A percentile compares a stretch with the other conserved stretches of the same genome.
These are phyloP conservation scores for Indri indri DNA, from an alignment of 2,113 vertebrate genomes.

Conservation along the genomic window DNA sequence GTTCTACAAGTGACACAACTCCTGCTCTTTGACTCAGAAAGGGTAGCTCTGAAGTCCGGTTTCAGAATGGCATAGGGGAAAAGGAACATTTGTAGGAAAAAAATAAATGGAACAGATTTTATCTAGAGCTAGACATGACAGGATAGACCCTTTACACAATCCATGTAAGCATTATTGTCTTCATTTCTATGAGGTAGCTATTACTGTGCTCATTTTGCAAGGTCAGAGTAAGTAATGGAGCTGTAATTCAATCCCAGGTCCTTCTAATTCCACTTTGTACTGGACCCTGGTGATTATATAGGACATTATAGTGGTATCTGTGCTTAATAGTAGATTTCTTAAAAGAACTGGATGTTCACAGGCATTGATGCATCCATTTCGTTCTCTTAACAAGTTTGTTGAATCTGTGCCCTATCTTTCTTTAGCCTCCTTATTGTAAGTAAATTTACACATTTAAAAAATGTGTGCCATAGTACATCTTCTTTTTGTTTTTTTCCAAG, in stretches of 20 bases:
- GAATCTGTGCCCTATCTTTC: neutral
- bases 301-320: neutral
- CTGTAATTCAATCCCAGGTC: constrained; percentile 5
- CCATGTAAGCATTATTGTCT: neutral
- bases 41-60: neutral
- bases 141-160: neutral
- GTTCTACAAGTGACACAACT: neutral
- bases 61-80: neutral
- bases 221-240: neutral
- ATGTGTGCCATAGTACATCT: neutral
- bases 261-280: neutral
- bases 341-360: neutral
- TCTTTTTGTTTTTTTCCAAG: neutral
- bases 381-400: neutral
- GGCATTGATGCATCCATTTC: neutral
- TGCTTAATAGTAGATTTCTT: neutral
- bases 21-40: constrained; percentile 16
- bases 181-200: neutral
- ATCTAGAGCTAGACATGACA: neutral
- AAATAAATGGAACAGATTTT: neutral
- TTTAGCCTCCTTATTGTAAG: neutral
- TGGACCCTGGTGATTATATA: neutral
- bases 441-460: constrained; percentile 33
- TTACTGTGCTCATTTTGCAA: constrained; percentile 38
- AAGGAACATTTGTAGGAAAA: neutral